Evolutionary conservation across 2,888 invertebrate species (phyloP), one percentile per base, ranked within the genome.

Genomic region (Diaperis boleti): DNA sequence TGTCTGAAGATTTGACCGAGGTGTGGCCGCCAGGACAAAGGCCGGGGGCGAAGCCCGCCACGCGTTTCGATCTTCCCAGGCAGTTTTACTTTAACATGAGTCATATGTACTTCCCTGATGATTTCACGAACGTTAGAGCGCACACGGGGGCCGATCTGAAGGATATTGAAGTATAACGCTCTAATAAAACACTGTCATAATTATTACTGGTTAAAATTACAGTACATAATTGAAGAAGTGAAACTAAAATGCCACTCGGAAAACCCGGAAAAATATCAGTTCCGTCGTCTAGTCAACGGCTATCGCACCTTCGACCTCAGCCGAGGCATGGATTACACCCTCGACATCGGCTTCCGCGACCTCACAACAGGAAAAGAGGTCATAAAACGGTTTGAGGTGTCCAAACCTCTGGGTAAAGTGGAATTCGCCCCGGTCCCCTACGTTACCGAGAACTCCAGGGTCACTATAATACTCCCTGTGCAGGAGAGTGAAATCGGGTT

Each of bases 401-500:
- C 90, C 52, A 92, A 96, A 68, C 91, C 94, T 8, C 83, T 98
- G 57, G 95, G 95, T 10, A 88, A 90, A 62, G 92, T 95, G 5
- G 95, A 97, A 78, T 88, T 98, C 62, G 87, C 96, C 31, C 91
- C 93, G 1, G 93, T 95, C 78, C 97, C 96, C 0, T 98, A 97
- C 82, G 97, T 98, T 1, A 98, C 97, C 0, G 98, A 98, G 85
- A 94, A 91, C 80, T 90, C 92, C 3, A 85, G 93, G 68, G 86
- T 97, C 2, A 88, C 89, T 60, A 83, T 96, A 67, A 81, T 97
- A 69, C 81, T 96, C 66, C 89, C 91, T 0, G 84, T 92, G 2
- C 85, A 87, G 75, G 83, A 86, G 73, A 78, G 79, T 59, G 84
- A 85, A 71, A 81, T 83, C 15, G 78, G 82, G 1, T 85, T 87